phyloP scores from a whole-genome alignment of 1,140 invertebrate genomes.

The Drosophila nigromelanica region DNA sequence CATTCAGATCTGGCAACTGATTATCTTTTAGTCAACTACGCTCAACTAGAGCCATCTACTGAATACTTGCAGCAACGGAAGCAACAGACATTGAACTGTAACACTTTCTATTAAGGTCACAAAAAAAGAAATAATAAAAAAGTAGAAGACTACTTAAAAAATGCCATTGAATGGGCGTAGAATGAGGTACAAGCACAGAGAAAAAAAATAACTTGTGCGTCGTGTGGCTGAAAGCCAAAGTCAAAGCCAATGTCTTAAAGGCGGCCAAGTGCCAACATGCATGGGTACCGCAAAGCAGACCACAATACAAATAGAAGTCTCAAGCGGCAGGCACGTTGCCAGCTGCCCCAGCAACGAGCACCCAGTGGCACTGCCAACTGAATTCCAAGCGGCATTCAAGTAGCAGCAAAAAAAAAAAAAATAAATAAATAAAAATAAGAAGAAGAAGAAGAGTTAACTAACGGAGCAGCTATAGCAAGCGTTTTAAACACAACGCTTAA shows the following conservation, averaged over 20 bases:
- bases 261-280: conserved; percentile 72
- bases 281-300: conserved; percentile 60
- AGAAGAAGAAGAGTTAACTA: conserved; percentile 38
- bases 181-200: conserved; percentile 29
- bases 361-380: conserved; percentile 8
- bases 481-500: conserved; percentile 26
- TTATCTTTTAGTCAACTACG: background rate
- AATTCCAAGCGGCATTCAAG: conserved; percentile 23
- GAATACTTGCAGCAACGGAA: conserved; percentile 47
- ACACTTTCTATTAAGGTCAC: conserved; percentile 77
- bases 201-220: conserved; percentile 27
- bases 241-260: conserved; percentile 42
- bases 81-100: conserved; percentile 78
- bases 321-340: conserved; percentile 49
- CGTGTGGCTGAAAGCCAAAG: conserved; percentile 41
- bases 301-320: conserved; percentile 47
- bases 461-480: conserved; percentile 1
- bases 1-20: background rate
- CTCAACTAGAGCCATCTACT: background rate
- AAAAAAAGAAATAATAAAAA: conserved; percentile 44
- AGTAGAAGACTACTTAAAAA: conserved; percentile 53
- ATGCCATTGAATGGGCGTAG: conserved; percentile 76
- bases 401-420: conserved; percentile 3
- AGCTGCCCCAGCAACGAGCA: conserved; percentile 19
- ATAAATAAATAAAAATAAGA: conserved; percentile 17